Evolutionary conservation across 2,888 invertebrate species (phyloP).

Genomic region (Tribolium freemani): DNA sequence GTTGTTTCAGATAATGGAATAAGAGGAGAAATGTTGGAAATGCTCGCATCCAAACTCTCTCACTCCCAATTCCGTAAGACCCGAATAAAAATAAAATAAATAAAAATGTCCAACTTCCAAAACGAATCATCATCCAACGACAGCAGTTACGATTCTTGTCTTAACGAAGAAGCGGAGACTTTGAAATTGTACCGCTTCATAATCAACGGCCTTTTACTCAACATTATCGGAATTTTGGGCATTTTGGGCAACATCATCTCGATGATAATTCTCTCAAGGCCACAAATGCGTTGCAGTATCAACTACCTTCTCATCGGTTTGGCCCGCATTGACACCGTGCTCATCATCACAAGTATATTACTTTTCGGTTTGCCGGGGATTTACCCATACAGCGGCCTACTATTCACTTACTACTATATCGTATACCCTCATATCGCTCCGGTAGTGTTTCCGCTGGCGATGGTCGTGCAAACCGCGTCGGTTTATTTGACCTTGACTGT

Average conservation of each 20-base stretch:
- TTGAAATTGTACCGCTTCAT: slow-evolving; percentile 80
- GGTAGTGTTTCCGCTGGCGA: slow-evolving; percentile 85
- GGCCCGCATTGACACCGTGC: slow-evolving; percentile 92
- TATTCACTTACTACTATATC: slow-evolving; percentile 84
- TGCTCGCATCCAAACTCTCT: neutral
- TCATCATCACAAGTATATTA: slow-evolving; percentile 87
- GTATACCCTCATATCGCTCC: slow-evolving; percentile 87
- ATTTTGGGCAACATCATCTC: slow-evolving; percentile 92
- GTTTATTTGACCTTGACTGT: slow-evolving; percentile 93
- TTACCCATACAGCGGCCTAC: slow-evolving; percentile 83
- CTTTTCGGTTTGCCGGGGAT: slow-evolving; percentile 91
- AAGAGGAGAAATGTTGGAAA: neutral
- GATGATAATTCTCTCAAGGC: slow-evolving; percentile 90
- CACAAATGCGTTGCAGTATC: slow-evolving; percentile 96
- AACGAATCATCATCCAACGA: slow-evolving; percentile 29
- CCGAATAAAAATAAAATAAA: no score
- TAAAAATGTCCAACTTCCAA: neutral
- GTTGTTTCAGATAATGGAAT: slow-evolving; percentile 2
- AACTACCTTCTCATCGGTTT: slow-evolving; percentile 94
- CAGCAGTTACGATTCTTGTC: slow-evolving; percentile 42
- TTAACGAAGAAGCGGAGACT: slow-evolving; percentile 61
- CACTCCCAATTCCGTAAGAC: slow-evolving; percentile 8
- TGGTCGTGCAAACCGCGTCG: slow-evolving; percentile 92
- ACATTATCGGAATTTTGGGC: slow-evolving; percentile 85
- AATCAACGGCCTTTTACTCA: slow-evolving; percentile 85